phyloP scores from a whole-genome alignment of 2,797 vertebrate genomes.

The Myotis myotis region DNA sequence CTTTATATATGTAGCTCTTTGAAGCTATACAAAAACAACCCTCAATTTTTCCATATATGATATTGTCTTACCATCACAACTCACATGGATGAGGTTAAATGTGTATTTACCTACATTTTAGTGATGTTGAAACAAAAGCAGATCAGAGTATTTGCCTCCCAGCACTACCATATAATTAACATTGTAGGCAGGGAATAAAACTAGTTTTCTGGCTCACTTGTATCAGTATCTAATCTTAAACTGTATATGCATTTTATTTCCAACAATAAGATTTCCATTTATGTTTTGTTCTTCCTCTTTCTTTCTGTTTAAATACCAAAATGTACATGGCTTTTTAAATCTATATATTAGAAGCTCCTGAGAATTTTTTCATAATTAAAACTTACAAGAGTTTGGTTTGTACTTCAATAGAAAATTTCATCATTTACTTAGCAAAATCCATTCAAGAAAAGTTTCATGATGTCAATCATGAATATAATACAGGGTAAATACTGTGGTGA shows the following conservation, averaged over 20 bases:
- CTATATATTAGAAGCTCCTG: background rate
- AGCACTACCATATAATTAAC: background rate
- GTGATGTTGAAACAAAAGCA: background rate
- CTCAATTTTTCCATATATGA: background rate
- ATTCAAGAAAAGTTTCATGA: background rate
- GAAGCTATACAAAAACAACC: background rate
- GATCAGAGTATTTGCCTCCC: background rate
- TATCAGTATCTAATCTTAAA: background rate
- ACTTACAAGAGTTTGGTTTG: background rate
- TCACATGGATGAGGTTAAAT: background rate
- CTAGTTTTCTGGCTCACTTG: background rate
- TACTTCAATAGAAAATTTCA: background rate
- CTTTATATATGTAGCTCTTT: background rate
- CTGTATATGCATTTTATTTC: background rate
- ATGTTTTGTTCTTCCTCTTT: background rate
- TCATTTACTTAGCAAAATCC: slow-evolving; percentile 11
- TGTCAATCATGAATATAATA: background rate
- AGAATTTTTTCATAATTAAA: background rate
- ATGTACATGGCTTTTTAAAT: background rate
- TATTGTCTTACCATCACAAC: background rate
- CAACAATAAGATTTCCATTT: background rate
- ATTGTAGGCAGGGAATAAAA: background rate
- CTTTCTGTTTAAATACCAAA: background rate
- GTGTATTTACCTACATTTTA: background rate
- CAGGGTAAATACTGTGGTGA: background rate